phyloP scores from a whole-genome alignment of 2,113 vertebrate genomes.

The Gasterosteus aculeatus region DNA sequence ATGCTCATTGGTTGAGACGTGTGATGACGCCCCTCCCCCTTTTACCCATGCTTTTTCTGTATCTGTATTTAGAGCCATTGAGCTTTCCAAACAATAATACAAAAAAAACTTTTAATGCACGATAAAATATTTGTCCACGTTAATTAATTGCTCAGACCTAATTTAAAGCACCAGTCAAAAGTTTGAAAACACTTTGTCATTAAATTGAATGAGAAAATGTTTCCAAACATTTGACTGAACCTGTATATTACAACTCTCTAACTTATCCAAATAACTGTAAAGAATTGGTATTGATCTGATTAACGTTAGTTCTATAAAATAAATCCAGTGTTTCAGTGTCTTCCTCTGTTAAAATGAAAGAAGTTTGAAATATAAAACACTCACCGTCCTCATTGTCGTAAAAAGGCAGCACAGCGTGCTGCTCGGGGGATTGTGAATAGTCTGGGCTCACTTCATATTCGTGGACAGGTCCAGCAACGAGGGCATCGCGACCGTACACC shows the following conservation, averaged over 20 bases:
- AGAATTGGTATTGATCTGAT: not conserved
- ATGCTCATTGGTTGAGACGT: too few species aligned
- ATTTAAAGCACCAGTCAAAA: too few species aligned
- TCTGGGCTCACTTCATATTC: slow-evolving; percentile 69
- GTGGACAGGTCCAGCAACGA: slow-evolving; percentile 82
- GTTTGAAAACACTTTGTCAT: too few species aligned
- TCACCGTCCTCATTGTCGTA: slow-evolving; percentile 89
- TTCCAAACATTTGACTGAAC: too few species aligned
- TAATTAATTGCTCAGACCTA: too few species aligned
- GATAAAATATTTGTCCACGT: too few species aligned
- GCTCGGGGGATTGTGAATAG: slow-evolving; percentile 51
- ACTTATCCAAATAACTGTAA: not conserved
- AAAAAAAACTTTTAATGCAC: too few species aligned
- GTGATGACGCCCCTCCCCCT: too few species aligned
- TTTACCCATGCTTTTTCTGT: too few species aligned
- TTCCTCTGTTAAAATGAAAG: not conserved
- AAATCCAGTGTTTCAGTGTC: not conserved
- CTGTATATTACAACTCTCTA: not conserved
- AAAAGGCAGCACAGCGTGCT: slow-evolving; percentile 77
- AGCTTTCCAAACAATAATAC: too few species aligned
- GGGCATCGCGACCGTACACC: slow-evolving; percentile 89
- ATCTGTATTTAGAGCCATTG: too few species aligned
- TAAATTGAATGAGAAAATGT: too few species aligned
- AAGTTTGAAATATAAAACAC: slow-evolving; percentile 47
- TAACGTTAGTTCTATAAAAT: not conserved